A percentile compares a stretch with the other conserved stretches of the same genome.
Evolutionary conservation across 1,140 invertebrate species (phyloP).

Genomic region (Nebria ingens): DNA sequence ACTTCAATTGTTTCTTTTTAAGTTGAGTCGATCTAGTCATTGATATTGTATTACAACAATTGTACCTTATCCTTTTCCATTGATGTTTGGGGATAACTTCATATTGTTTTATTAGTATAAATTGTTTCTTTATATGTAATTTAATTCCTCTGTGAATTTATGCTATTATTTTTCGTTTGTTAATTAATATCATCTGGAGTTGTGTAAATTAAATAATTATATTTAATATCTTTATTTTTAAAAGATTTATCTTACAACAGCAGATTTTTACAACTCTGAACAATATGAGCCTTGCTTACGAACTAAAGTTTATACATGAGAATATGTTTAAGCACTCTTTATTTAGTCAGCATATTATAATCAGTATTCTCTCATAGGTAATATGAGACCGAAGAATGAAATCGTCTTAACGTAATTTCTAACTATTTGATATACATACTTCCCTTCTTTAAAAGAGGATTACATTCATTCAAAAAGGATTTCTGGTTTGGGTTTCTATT

Average conservation of each 20-base stretch:
- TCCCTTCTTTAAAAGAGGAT: neutral
- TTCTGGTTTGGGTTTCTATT: neutral
- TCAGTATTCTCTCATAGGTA: neutral
- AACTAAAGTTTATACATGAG: neutral
- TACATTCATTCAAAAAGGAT: neutral
- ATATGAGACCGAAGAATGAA: neutral
- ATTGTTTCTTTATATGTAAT: too few relatives aligned
- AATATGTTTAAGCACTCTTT: too few relatives aligned
- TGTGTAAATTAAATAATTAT: neutral
- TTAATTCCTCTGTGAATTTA: neutral
- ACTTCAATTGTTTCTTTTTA: too few relatives aligned
- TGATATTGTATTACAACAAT: too few relatives aligned
- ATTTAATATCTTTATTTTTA: neutral
- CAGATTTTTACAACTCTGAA: neutral
- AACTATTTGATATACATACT: neutral
- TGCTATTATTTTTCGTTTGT: neutral
- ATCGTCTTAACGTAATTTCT: neutral
- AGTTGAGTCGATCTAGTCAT: too few relatives aligned
- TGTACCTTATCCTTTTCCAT: neutral
- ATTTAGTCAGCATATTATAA: too few relatives aligned
- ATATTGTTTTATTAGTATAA: too few relatives aligned
- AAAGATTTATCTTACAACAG: neutral
- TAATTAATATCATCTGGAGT: too few relatives aligned
- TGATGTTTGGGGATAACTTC: too few relatives aligned
- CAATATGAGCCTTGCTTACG: neutral